Evolutionary conservation across 2,888 invertebrate genomes (phyloP), one percentile per base, ranked within the genome.

Genomic region (Pammene aurita): DNA sequence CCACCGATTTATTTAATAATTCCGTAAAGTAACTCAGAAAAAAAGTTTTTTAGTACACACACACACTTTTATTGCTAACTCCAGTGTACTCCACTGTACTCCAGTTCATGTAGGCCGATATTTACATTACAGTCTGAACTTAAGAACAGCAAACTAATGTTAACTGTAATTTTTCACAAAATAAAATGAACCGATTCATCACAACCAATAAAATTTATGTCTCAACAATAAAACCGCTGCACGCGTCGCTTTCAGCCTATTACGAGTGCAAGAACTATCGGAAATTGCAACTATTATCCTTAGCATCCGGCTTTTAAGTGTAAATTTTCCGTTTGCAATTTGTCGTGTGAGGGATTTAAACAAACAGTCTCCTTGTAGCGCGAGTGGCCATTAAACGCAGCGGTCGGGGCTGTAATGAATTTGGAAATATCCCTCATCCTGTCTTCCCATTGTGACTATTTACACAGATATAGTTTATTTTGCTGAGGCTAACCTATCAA

Each of bases 281-380:
- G 91, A 90, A 89, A 91, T 89, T 85, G 90, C 87, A 79, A 85
- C 88, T 87, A 88, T 90, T 90, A 86, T 84, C 80, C 78, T 75
- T 77, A 77, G 80, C 85, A 87, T 92, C 92, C 92, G 90, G 92
- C 87, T 90, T 90, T 92, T 90, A 90, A 90, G 85, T 89, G 84
- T 88, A 91, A 92, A 92, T 88, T 90, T 91, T 92, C 91, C 90
- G 90, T 83, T 87, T 80, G 89, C 87, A 87, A 90, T 92, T 90
- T 91, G 89, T 89, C 81, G 78, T 80, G 76, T 77, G 77, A 77
- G 81, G 75, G 71, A 72, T 75, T 79, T 75, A 76, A 78, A 82
- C 80, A 79, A 80, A 75, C 77, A 76, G 63, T 38, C 77, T 77
- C 77, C 77, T 76, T 77, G 71, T 66, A 75, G 72, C 77, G 73